A percentile compares a stretch with the other conserved stretches of the same genome.
Evolutionary conservation across 2,888 invertebrate species (phyloP).

Genomic region (Dysmachus trigonus): DNA sequence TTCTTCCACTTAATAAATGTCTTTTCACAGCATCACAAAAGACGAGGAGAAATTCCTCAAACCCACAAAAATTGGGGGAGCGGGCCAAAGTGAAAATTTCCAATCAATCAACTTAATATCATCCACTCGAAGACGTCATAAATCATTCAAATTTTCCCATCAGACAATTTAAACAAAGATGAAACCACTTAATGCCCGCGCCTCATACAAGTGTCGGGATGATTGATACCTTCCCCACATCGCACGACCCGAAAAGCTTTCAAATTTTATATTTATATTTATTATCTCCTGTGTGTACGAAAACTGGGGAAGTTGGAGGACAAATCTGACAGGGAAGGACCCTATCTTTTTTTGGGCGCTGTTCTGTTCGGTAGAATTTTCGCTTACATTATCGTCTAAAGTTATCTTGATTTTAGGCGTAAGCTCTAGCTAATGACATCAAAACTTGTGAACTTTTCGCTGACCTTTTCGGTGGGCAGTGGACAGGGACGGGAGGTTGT

Average conservation of each 20-base stretch:
- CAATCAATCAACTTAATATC: constrained; percentile 10
- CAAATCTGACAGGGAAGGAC: not conserved
- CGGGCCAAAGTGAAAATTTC: not conserved
- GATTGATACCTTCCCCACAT: constrained; percentile 2
- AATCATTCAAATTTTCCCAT: constrained; percentile 3
- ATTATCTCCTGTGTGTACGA: not conserved
- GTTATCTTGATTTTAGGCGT: not conserved
- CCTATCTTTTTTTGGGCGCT: not conserved
- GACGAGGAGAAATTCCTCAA: not conserved
- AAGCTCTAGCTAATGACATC: not conserved
- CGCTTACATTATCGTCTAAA: not conserved
- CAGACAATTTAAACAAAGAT: constrained; percentile 9
- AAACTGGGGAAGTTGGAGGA: not conserved
- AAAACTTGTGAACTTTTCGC: not conserved
- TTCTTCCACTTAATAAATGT: not conserved
- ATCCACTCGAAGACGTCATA: not conserved
- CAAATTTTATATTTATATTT: constrained; percentile 13
- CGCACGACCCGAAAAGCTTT: not conserved
- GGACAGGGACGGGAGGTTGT: not conserved
- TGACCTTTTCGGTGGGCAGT: not conserved
- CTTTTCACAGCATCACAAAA: not conserved
- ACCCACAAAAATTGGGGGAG: not conserved
- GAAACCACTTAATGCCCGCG: constrained; percentile 1
- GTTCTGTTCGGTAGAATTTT: not conserved
- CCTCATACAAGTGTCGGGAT: not conserved